Conservation (phyloP, 2,888 invertebrate species). For the Drosophila neoperkinsi region DNA sequence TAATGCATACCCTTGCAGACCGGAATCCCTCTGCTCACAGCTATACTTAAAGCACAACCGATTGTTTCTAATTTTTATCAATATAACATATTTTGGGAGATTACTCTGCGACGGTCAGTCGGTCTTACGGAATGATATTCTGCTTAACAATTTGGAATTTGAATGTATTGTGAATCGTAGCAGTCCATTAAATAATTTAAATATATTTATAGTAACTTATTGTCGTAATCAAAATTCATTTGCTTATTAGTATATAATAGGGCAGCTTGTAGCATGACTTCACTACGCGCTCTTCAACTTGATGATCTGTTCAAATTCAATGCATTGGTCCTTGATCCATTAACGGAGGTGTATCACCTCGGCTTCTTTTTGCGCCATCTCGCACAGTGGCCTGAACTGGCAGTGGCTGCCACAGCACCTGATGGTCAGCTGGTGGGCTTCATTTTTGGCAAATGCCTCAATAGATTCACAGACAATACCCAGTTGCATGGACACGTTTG, state of each 20-base stretch:
- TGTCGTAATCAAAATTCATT: slow-evolving; percentile 38
- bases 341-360: slow-evolving; percentile 59
- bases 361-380: slow-evolving; percentile 57
- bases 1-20: not conserved
- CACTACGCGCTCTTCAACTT: slow-evolving; percentile 48
- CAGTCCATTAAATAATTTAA: not conserved
- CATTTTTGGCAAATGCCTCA: slow-evolving; percentile 58
- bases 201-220: not conserved
- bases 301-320: slow-evolving; percentile 71
- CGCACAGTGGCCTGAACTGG: slow-evolving; percentile 57
- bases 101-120: not conserved
- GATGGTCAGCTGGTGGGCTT: slow-evolving; percentile 40
- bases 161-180: not conserved
- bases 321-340: slow-evolving; percentile 53
- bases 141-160: not conserved
- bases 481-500: slow-evolving; percentile 55
- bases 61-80: not conserved
- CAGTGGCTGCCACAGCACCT: slow-evolving; percentile 40
- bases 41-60: not conserved
- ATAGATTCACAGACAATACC: not conserved
- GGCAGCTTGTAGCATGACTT: slow-evolving; percentile 38
- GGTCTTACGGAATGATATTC: not conserved
- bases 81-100: not conserved
- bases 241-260: not conserved
- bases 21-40: not conserved